Base-by-base conservation (phyloP, 1,140 invertebrate genomes). In the Drosophila ananassae region DNA sequence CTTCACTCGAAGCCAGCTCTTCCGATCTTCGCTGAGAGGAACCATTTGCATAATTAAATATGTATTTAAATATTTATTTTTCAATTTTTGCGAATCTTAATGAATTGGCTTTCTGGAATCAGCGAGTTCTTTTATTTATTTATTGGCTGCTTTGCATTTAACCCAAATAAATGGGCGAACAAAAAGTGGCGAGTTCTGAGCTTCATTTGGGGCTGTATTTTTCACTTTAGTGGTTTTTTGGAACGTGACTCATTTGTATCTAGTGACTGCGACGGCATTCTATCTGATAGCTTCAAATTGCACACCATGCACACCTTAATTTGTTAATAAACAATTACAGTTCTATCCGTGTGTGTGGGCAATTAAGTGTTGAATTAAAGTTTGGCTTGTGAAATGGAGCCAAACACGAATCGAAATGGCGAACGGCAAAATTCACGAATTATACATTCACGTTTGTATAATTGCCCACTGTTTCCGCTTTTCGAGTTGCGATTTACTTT, bases 21-120 rank as follows among this genome's bases (percentile, higher is more conserved):
- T 47, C 10, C 46, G 41, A 47, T 66, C 30, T 54, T 81, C 58
- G 71, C 17, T 63, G 64, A 48, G 37, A 17, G 17, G 17, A 44
- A 30, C 13, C 50, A 81, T 85, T 85, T 82, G 81, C 74, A 85
- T 85, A 87, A 52, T 60, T 81, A 87, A 85, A 78, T 87, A 78
- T 85, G 83, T 80, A 66, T 85, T 68, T 73, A 73, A 75, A 63
- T 73, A 66, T 74, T 74, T 74, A 74, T 67, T 61, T 71, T 48
- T 34, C 30, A 69, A 34, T 85, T 47, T 60, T 62, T 57, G 61
- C 60, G 48, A 22, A 54, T 77, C 21, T 53, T 75, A 64, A 73
- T 77, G 78, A 73, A 82, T 78, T 69, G 55, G 56, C 34, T 78
- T 66, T 55, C 8, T 13, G 32, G 12, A 9, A 41, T 13, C 13